Evolutionary conservation across 1,140 invertebrate genomes (phyloP).

Genomic region (Diorhabda sublineata): DNA sequence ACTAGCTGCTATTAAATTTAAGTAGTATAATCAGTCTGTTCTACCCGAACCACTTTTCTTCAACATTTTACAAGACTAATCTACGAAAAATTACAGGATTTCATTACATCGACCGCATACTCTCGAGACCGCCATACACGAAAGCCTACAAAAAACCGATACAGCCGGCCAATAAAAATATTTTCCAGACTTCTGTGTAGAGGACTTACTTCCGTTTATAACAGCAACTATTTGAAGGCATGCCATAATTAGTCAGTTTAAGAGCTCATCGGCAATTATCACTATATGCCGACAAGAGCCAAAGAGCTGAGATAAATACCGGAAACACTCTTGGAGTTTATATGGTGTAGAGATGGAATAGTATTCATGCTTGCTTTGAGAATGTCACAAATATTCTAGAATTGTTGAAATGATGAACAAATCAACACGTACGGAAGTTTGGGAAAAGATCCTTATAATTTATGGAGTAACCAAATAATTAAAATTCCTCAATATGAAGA

Average conservation of each 20-base stretch:
- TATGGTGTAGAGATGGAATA: neutral
- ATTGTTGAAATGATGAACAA: no score
- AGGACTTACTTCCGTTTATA: neutral
- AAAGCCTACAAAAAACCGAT: slow-evolving; percentile 2
- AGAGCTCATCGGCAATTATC: neutral
- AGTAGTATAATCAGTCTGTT: neutral
- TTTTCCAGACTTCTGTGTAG: neutral
- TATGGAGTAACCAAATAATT: no score
- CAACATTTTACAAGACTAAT: neutral
- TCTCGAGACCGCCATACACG: neutral
- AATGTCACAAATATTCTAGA: no score
- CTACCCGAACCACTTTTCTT: neutral
- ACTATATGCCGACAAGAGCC: neutral
- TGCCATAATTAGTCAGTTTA: neutral
- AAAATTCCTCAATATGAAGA: no score
- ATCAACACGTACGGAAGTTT: no score
- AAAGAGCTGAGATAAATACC: neutral
- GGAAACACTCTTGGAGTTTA: neutral
- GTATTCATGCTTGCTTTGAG: no score
- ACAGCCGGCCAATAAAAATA: neutral
- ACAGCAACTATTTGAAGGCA: neutral
- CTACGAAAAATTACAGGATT: neutral
- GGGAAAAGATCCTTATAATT: no score
- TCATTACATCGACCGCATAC: slow-evolving; percentile 1
- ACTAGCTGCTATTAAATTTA: no score